Evolutionary conservation across 2,888 invertebrate species (phyloP).

Genomic region (Macrophya alboannulata): DNA sequence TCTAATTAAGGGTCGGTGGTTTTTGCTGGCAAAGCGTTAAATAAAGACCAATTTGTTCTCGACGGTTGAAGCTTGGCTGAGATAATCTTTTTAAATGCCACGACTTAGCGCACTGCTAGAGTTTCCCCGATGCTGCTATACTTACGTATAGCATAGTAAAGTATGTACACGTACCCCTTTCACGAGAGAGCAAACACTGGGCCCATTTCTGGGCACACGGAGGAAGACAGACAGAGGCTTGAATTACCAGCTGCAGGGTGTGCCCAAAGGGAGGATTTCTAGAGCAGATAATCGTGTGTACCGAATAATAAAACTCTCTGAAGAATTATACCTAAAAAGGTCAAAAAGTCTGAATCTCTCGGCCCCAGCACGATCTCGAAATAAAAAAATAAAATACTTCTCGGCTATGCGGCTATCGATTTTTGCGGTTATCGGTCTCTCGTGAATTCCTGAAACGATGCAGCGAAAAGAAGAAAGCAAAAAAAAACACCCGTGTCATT

Average conservation of each 20-base stretch:
- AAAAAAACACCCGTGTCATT: not conserved
- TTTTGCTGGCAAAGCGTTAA: conserved; percentile 47
- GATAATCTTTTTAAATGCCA: conserved; percentile 51
- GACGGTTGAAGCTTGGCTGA: conserved; percentile 33
- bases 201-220: conserved; percentile 20
- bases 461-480: not conserved
- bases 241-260: not conserved
- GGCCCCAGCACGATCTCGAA: not conserved
- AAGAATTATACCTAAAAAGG: not conserved
- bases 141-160: not conserved
- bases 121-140: conserved; percentile 19
- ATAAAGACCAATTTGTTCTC: conserved; percentile 53
- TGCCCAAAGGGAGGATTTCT: conserved; percentile 20
- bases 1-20: conserved; percentile 45
- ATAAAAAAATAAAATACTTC: not conserved
- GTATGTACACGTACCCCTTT: not conserved
- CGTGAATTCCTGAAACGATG: conserved; percentile 1
- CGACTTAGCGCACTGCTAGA: conserved; percentile 50
- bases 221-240: conserved; percentile 16
- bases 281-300: not conserved
- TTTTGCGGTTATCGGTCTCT: conserved; percentile 6
- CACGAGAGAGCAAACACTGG: conserved; percentile 29
- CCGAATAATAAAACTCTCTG: not conserved
- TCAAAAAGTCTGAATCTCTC: not conserved
- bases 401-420: not conserved